phyloP scores from a whole-genome alignment of 2,888 invertebrate genomes.

The Macaria notata region DNA sequence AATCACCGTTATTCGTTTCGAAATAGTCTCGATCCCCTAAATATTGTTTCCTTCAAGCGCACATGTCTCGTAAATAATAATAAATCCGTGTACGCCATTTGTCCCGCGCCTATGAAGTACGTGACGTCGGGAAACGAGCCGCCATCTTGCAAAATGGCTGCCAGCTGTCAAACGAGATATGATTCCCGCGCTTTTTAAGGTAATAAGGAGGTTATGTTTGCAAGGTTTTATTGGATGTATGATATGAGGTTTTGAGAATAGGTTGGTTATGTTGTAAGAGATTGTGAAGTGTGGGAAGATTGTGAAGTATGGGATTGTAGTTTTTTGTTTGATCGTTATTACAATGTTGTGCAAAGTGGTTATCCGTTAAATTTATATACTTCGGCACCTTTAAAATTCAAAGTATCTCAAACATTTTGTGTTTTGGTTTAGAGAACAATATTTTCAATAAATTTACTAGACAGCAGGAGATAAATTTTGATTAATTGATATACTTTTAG shows the following conservation, averaged over 20 bases:
- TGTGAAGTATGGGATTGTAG: too few species aligned
- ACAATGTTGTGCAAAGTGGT: too few species aligned
- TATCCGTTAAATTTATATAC: too few species aligned
- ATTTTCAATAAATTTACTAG: too few species aligned
- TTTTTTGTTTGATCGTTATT: too few species aligned
- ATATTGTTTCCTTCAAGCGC: conserved; percentile 26
- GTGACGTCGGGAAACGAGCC: conserved; percentile 32
- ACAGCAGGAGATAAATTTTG: too few species aligned
- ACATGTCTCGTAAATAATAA: conserved; percentile 27
- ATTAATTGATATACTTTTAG: too few species aligned
- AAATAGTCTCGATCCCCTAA: conserved; percentile 17
- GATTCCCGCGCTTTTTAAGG: conserved; percentile 24
- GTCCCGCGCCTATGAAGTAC: conserved; percentile 28
- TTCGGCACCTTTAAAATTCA: too few species aligned
- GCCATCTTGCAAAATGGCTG: conserved; percentile 36
- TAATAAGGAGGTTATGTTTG: conserved; percentile 22
- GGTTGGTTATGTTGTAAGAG: too few species aligned
- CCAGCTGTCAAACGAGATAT: conserved; percentile 36
- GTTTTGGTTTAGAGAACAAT: too few species aligned
- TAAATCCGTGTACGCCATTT: conserved; percentile 31
- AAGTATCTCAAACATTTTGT: too few species aligned
- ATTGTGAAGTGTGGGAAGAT: too few species aligned
- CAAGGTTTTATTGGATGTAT: conserved; percentile 17
- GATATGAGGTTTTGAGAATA: background rate
- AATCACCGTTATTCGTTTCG: background rate